Evolutionary conservation across 2,113 vertebrate species (phyloP).

Genomic region (Tetraodon nigroviridis): DNA sequence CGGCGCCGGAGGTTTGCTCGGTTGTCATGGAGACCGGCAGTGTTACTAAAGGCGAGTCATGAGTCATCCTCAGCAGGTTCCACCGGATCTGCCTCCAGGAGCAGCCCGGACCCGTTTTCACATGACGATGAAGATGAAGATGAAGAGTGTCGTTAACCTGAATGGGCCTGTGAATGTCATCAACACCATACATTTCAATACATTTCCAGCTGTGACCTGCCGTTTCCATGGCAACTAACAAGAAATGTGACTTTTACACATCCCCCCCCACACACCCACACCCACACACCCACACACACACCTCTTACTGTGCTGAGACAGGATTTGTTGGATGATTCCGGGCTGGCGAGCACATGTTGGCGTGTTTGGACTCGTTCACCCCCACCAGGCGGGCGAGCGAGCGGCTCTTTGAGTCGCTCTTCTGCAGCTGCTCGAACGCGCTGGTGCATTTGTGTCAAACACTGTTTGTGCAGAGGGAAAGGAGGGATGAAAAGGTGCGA

Average conservation of each 20-base stretch:
- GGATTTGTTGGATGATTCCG: conserved; percentile 27
- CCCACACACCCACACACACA: conserved; percentile 2
- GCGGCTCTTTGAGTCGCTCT: too few species aligned
- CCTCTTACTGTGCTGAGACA: conserved; percentile 42
- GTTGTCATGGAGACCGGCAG: too few species aligned
- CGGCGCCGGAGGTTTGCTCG: too few species aligned
- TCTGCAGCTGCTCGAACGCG: conserved; percentile 12
- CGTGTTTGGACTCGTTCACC: background rate
- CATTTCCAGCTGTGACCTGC: conserved; percentile 6
- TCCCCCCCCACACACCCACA: conserved; percentile 5
- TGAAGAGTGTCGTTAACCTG: background rate
- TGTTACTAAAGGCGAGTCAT: too few species aligned
- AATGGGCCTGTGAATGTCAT: conserved; percentile 7
- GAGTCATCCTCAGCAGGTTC: conserved; percentile 3
- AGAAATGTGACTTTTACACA: background rate
- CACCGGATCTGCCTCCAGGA: background rate
- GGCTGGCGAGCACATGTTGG: conserved; percentile 30
- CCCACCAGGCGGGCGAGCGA: too few species aligned
- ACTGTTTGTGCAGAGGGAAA: too few species aligned
- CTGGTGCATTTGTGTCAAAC: conserved; percentile 2
- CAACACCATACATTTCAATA: too few species aligned
- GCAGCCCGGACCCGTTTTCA: background rate
- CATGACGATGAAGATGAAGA: too few species aligned
- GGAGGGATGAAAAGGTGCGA: too few species aligned
- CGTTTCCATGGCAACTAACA: conserved; percentile 22